Percentiles rank a stretch among this genome's conserved stretches.
phyloP scores from a whole-genome alignment of 2,888 invertebrate species.

The Nysson spinosus region DNA sequence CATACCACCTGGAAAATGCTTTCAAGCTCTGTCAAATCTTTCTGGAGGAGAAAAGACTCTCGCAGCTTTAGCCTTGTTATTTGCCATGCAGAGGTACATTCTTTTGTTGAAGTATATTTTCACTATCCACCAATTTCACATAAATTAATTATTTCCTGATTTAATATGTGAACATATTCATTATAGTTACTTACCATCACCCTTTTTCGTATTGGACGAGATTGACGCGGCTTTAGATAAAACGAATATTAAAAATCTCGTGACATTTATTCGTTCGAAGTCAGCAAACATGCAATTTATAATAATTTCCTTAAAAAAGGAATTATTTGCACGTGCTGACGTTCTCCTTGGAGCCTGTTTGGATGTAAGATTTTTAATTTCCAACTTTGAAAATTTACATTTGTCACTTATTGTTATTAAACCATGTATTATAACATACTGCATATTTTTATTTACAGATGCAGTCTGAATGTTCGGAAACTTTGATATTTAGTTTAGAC shows the following conservation, averaged over 20 bases:
- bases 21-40: slow-evolving; percentile 97
- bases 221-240: slow-evolving; percentile 99
- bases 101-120: too few relatives aligned
- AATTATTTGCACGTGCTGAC: slow-evolving; percentile 82
- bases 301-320: slow-evolving; percentile 97
- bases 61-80: slow-evolving; percentile 95
- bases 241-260: slow-evolving; percentile 97
- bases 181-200: slow-evolving; percentile 91
- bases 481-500: too few relatives aligned
- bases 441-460: too few relatives aligned
- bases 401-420: slow-evolving; percentile 1
- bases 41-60: slow-evolving; percentile 99
- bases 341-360: slow-evolving; percentile 38
- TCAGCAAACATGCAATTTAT: slow-evolving; percentile 92
- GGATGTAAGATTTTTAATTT: slow-evolving; percentile 26
- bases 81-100: slow-evolving; percentile 94
- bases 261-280: slow-evolving; percentile 93
- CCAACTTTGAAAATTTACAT: too few relatives aligned
- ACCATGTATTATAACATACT: too few relatives aligned
- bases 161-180: not conserved
- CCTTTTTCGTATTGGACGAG: slow-evolving; percentile 98
- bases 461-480: too few relatives aligned
- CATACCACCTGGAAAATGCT: slow-evolving; percentile 97
- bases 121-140: too few relatives aligned
- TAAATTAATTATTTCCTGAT: too few relatives aligned